phyloP scores from a whole-genome alignment of 1,140 invertebrate species.

The Heliconius eleuchia region DNA sequence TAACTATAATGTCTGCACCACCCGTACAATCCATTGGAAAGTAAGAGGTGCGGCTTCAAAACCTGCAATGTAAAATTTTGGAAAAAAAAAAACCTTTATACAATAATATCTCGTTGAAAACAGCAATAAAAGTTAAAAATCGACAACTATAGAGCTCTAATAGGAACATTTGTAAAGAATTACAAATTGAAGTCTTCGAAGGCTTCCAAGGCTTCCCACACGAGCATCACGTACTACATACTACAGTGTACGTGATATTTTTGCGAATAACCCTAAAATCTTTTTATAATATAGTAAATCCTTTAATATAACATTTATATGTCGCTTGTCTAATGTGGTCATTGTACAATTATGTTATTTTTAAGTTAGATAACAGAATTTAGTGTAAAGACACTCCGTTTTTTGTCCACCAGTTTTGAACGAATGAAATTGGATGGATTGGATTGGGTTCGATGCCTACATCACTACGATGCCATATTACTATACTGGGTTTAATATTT shows the following conservation, averaged over 20 bases:
- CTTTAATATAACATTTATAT: not conserved
- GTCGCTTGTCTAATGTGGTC: not conserved
- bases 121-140: not conserved
- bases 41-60: too few species aligned
- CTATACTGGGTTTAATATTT: too few species aligned
- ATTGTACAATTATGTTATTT: not conserved
- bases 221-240: not conserved
- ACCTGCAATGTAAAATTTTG: too few species aligned
- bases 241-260: not conserved
- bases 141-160: not conserved
- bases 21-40: too few species aligned
- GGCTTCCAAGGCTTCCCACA: constrained; percentile 12
- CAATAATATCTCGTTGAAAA: not conserved
- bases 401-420: too few species aligned
- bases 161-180: not conserved
- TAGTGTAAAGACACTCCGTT: too few species aligned
- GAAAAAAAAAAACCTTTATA: not conserved
- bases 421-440: too few species aligned
- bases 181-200: constrained; percentile 2
- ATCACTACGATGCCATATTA: too few species aligned
- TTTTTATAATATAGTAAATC: not conserved
- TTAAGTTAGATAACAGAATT: not conserved
- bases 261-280: not conserved
- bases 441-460: too few species aligned
- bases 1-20: too few species aligned